Evolutionary conservation across 2,797 vertebrate species (phyloP).

Genomic region (Falco biarmicus): DNA sequence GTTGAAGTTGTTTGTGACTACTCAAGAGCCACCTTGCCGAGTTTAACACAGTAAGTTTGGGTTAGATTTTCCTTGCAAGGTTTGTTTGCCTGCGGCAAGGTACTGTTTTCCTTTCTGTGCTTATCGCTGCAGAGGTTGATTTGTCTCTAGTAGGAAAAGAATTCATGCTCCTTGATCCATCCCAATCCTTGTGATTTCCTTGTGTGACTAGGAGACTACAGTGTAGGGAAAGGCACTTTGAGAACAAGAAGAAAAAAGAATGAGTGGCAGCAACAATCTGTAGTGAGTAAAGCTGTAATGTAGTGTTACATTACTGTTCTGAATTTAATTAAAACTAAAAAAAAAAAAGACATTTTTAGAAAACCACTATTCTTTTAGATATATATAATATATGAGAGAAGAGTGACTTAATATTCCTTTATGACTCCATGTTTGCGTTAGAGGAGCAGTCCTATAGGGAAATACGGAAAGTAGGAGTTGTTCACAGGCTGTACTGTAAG

Average conservation of each 20-base stretch:
- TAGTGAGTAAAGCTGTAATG: not conserved
- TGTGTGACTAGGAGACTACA: not conserved
- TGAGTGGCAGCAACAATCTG: not conserved
- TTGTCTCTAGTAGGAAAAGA: not conserved
- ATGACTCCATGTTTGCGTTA: not conserved
- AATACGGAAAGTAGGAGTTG: not conserved
- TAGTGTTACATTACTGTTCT: not conserved
- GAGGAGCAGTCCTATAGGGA: not conserved
- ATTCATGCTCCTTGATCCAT: not conserved
- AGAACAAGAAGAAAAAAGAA: not conserved
- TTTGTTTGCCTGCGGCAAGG: not conserved
- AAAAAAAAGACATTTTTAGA: too few species aligned
- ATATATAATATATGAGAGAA: not conserved
- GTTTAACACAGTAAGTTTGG: not conserved
- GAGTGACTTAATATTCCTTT: not conserved
- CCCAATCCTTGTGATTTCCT: not conserved
- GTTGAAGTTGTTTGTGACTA: not conserved
- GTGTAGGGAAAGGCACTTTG: not conserved
- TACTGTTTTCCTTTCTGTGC: not conserved
- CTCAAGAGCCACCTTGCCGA: fast-evolving
- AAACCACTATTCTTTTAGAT: not conserved
- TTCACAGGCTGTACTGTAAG: not conserved
- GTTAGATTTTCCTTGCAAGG: not conserved
- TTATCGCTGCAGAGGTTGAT: not conserved
- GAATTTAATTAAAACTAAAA: not conserved